These are phyloP conservation scores for Eudasyphora cyanicolor DNA, from an alignment of 2,888 invertebrate species.

Conservation along the genomic window DNA sequence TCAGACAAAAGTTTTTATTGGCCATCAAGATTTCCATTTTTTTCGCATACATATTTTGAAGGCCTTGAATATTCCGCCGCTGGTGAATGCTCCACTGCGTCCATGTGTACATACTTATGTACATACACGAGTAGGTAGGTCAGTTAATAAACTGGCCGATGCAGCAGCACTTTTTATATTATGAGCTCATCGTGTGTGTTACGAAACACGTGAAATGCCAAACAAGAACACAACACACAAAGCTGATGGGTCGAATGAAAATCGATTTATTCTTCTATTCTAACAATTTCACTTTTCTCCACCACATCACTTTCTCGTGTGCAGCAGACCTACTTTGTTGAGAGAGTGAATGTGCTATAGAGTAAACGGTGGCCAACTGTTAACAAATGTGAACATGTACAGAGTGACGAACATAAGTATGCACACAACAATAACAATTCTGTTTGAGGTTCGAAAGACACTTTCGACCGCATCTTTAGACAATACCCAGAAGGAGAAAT, in stretches of 20 bases:
- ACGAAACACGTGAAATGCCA: slow-evolving; percentile 33
- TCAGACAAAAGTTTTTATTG: too few species aligned
- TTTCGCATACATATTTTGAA: too few species aligned
- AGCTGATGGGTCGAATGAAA: background rate
- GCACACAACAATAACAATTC: too few species aligned
- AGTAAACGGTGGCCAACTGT: background rate
- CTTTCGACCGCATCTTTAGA: too few species aligned
- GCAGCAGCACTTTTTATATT: slow-evolving; percentile 16
- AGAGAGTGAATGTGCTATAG: slow-evolving; percentile 1
- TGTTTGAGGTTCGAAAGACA: too few species aligned
- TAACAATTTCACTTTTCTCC: slow-evolving; percentile 24
- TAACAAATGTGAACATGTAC: too few species aligned
- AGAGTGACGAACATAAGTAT: too few species aligned
- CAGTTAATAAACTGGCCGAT: slow-evolving; percentile 40
- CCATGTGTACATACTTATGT: background rate
- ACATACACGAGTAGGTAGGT: background rate
- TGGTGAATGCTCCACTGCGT: too few species aligned
- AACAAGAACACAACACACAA: background rate
- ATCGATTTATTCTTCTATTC: slow-evolving; percentile 26
- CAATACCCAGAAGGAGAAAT: too few species aligned
- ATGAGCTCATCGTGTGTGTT: slow-evolving; percentile 24
- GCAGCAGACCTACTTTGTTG: background rate
- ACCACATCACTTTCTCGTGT: background rate
- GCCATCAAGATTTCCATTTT: too few species aligned
- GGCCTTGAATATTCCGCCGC: too few species aligned